These are phyloP conservation scores for Anorthoa munda DNA, from an alignment of 2,888 invertebrate species.

Conservation along the genomic window DNA sequence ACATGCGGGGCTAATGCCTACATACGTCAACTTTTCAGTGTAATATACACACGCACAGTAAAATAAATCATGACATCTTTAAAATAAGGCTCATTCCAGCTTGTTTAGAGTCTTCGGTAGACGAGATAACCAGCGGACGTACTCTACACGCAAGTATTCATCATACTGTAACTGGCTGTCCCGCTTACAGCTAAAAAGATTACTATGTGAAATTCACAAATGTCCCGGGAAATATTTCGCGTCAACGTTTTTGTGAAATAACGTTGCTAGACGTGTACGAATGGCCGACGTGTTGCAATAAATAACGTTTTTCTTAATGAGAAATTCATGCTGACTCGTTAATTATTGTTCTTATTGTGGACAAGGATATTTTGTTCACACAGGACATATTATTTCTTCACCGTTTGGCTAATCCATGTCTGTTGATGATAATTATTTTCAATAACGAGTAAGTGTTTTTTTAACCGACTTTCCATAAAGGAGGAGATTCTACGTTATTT, in stretches of 20 bases:
- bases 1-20: constrained; percentile 56
- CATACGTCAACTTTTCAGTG: constrained; percentile 50
- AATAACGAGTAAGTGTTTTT: background rate
- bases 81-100: constrained; percentile 27
- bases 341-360: constrained; percentile 27
- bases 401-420: background rate
- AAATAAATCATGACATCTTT: constrained; percentile 4
- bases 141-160: constrained; percentile 64
- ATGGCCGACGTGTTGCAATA: constrained; percentile 58
- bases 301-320: constrained; percentile 56
- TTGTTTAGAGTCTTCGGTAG: constrained; percentile 19
- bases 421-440: background rate
- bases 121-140: constrained; percentile 52
- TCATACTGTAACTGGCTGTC: constrained; percentile 69
- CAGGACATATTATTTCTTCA: too few relatives aligned
- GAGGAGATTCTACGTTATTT: too few relatives aligned
- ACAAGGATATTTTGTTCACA: constrained; percentile 7
- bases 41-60: constrained; percentile 18
- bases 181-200: constrained; percentile 70
- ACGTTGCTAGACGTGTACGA: constrained; percentile 65
- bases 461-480: rapidly evolving
- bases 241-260: constrained; percentile 65
- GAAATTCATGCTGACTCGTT: constrained; percentile 49
- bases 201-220: constrained; percentile 70
- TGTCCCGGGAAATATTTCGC: constrained; percentile 63